These are phyloP conservation scores for Phylloscopus trochiloides DNA, from an alignment of 2,113 vertebrate genomes.

Conservation along the genomic window DNA sequence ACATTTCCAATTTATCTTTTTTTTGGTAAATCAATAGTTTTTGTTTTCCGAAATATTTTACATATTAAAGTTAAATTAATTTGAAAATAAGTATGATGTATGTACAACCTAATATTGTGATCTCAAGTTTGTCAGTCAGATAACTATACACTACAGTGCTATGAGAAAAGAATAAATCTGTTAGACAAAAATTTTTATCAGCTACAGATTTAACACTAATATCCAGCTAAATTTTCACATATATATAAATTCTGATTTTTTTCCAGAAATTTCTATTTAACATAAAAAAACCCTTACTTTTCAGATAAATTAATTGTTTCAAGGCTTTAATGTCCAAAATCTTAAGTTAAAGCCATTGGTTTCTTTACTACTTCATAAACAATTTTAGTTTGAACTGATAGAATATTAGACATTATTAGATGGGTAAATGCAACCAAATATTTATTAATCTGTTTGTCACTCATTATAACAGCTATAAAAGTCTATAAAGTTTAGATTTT, in stretches of 20 bases:
- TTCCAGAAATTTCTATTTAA: neutral
- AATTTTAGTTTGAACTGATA: neutral
- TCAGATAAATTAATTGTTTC: neutral
- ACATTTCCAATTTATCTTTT: rapidly evolving
- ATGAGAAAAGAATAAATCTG: neutral
- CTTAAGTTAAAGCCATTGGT: neutral
- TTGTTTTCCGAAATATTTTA: neutral
- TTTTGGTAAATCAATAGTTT: neutral
- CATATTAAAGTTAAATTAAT: neutral
- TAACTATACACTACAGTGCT: neutral
- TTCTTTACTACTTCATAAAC: neutral
- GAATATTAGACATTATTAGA: neutral
- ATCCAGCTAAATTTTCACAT: neutral
- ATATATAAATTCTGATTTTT: neutral
- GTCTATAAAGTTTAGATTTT: neutral
- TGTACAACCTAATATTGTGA: rapidly evolving
- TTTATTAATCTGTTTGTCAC: neutral
- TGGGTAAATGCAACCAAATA: neutral
- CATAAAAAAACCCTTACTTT: neutral
- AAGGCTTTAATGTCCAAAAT: neutral
- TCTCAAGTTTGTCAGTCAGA: neutral
- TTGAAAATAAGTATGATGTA: neutral
- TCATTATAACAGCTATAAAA: neutral
- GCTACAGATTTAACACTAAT: neutral
- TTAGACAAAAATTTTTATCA: neutral